These are phyloP conservation scores for Gallinago media DNA, from an alignment of 2,113 vertebrate species.

Conservation along the genomic window DNA sequence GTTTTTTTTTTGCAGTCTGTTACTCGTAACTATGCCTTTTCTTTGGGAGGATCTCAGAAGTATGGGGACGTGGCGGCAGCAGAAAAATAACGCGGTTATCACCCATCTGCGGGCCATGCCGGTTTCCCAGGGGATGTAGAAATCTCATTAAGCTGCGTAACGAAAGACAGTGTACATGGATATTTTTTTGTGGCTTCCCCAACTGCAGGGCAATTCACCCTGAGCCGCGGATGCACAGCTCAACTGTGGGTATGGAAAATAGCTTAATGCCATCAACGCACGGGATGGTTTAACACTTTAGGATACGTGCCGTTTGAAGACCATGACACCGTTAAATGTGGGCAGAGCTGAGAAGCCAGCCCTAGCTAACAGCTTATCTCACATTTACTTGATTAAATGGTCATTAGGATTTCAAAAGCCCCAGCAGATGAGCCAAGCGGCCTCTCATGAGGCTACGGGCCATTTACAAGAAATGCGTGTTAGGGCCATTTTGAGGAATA, in stretches of 20 bases:
- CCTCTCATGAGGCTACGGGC: background rate
- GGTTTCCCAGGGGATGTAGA: background rate
- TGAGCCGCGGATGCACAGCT: background rate
- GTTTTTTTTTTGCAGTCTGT: background rate
- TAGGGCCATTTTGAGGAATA: slow-evolving; percentile 34
- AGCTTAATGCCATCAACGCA: background rate
- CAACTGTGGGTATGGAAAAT: background rate
- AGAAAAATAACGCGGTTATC: background rate
- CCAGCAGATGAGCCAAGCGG: background rate
- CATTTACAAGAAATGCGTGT: background rate
- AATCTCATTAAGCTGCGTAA: slow-evolving; percentile 38
- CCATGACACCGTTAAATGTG: slow-evolving; percentile 7
- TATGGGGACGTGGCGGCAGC: rapidly evolving
- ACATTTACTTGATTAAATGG: slow-evolving; percentile 29
- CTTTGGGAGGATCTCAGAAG: background rate
- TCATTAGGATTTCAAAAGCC: slow-evolving; percentile 53
- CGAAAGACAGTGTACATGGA: background rate
- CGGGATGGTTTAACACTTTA: background rate
- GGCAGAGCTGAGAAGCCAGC: slow-evolving; percentile 21
- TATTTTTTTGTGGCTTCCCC: slow-evolving; percentile 12
- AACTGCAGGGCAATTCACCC: background rate
- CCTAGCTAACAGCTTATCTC: slow-evolving; percentile 48
- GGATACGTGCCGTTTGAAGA: background rate
- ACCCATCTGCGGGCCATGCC: background rate
- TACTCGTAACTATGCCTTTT: background rate